phyloP scores from a whole-genome alignment of 2,797 vertebrate species.

The Esox masquinongy region DNA sequence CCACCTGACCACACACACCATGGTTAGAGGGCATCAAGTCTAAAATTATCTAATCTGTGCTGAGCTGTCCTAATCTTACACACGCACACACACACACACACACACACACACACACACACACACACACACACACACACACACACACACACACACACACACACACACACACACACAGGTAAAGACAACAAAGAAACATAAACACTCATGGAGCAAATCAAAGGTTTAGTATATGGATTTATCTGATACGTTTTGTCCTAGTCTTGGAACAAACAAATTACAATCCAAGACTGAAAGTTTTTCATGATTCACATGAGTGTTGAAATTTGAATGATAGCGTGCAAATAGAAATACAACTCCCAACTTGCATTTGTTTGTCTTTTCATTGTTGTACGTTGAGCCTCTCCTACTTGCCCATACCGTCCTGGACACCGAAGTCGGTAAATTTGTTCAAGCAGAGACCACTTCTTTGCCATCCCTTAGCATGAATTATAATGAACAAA shows the following conservation, averaged over 20 bases:
- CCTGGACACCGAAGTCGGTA: slow-evolving; percentile 9
- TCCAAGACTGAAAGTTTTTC: neutral
- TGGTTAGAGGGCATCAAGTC: slow-evolving; percentile 74
- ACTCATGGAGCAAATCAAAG: slow-evolving; percentile 25
- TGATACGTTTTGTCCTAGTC: neutral
- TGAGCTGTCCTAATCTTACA: slow-evolving; percentile 77
- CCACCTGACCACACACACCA: slow-evolving; percentile 70
- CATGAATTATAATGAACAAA: neutral
- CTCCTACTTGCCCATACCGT: slow-evolving; percentile 7
- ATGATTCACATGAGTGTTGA: neutral
- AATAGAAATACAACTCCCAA: slow-evolving; percentile 10
- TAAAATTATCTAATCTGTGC: slow-evolving; percentile 84
- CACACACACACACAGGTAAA: slow-evolving; percentile 35
- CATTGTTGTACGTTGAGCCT: slow-evolving; percentile 20
- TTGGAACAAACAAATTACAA: neutral
- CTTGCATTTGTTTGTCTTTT: slow-evolving; percentile 9
- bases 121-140: slow-evolving; percentile 50
- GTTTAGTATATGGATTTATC: neutral
- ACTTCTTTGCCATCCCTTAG: neutral
- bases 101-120: slow-evolving; percentile 52
- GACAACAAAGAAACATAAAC: slow-evolving; percentile 16
- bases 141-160: slow-evolving; percentile 56
- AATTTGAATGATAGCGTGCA: neutral
- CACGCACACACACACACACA: slow-evolving; percentile 48
- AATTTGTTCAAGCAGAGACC: neutral